Percentiles rank a stretch among this genome's conserved stretches.
Conservation (phyloP, 2,797 vertebrate species). For the Eremophila alpestris region DNA sequence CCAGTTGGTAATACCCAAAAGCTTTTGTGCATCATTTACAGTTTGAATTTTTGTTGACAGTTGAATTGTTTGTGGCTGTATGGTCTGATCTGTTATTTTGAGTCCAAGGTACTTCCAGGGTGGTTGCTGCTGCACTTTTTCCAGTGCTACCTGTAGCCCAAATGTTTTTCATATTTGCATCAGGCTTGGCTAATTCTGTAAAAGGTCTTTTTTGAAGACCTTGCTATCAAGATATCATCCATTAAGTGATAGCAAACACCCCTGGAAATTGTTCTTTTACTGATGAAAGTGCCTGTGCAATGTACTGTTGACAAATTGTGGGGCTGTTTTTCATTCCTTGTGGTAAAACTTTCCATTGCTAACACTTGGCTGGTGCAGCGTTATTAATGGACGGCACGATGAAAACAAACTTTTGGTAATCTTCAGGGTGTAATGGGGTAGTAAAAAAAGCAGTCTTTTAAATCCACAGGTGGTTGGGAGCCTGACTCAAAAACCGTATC, state of each 20-base stretch:
- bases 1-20: not conserved
- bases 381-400: not conserved
- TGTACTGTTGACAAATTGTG: not conserved
- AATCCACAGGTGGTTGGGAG: not conserved
- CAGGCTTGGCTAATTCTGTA: not conserved
- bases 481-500: not conserved
- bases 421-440: not conserved
- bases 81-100: too few relatives aligned
- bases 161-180: not conserved
- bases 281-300: not conserved
- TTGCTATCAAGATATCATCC: not conserved
- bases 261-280: not conserved
- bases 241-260: not conserved
- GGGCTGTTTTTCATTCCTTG: not conserved
- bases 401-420: not conserved
- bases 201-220: not conserved
- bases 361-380: accelerated
- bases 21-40: not conserved
- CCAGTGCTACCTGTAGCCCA: too few relatives aligned
- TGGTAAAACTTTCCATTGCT: not conserved
- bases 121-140: too few relatives aligned
- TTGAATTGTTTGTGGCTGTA: too few relatives aligned
- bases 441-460: not conserved
- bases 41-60: not conserved
- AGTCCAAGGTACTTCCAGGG: too few relatives aligned